Base-by-base conservation (phyloP, 2,113 vertebrate species). In the Lophura nycthemera region DNA sequence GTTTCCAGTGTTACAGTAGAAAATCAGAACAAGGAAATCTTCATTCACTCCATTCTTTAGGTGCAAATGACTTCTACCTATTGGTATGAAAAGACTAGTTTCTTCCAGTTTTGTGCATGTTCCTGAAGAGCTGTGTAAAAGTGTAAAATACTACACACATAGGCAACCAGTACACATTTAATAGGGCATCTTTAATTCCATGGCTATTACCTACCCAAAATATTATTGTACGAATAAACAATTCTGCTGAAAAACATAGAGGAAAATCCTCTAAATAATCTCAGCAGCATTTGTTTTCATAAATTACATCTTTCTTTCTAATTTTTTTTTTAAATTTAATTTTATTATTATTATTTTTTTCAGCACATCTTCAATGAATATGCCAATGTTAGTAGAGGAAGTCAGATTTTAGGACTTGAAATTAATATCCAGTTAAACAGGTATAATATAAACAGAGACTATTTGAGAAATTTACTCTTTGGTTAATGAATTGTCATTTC, bases 271-370 rank as follows among this genome's bases (percentile, higher is more conserved):
- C 4, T 24, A 40, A 7, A 80, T 9, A 15, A 11, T 66, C 32
- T 86, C 63, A 40, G 8, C 76, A 61, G 4, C 5, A 47, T 69
- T 73, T 57, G 2, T 5, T n/a, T 27, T 77, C 6, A 30, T 24
- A 6, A 34, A 67, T 47, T 57, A 22, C 1, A 5, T 67, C 0
- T 30, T 6, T 17, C 1, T 25, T 52, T 29, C 52, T 54, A 15
- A 52, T 27, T 18, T 29, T 8, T 30, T 45, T 42, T 42, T 42
- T 42, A 3, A 42, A 14, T 3, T 36, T 6, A 4, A 13, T 47
- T 12, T 30, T 15, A 64, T 42, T 65, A 8, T 54, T 43, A 15
- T 25, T 40, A 8, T 42, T 63, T 63, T 40, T 66, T 21, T 15
- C 25, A 18, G 8, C 12, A 9, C 30, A 10, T 36, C 27, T 59